phyloP scores from a whole-genome alignment of 2,888 invertebrate genomes.

The Megamerina dolium region DNA sequence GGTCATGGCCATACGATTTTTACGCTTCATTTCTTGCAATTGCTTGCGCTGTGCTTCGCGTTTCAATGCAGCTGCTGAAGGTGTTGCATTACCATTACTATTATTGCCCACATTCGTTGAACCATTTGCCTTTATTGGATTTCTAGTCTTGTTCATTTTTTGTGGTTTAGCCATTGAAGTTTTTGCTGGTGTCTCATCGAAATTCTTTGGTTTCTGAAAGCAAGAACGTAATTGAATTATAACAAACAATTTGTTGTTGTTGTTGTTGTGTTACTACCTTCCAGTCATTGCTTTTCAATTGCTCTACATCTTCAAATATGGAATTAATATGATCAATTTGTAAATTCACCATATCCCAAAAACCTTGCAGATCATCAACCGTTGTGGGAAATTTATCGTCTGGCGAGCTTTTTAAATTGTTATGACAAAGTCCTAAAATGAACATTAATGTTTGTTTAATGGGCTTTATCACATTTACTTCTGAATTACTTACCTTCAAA shows the following conservation, averaged over 20 bases:
- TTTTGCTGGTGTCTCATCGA: conserved; percentile 3
- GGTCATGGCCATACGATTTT: conserved; percentile 41
- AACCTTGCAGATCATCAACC: conserved; percentile 83
- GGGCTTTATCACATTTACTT: too few species aligned
- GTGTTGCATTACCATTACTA: conserved; percentile 26
- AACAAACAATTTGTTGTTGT: too few species aligned
- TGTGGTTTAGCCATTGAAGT: conserved; percentile 27
- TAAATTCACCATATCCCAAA: conserved; percentile 96
- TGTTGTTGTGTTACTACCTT: conserved; percentile 49
- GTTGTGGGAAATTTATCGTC: conserved; percentile 86
- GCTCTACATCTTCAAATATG: conserved; percentile 65
- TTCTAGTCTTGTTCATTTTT: conserved; percentile 30
- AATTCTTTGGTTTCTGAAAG: conserved; percentile 21
- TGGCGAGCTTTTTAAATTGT: conserved; percentile 60
- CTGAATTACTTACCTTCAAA: conserved; percentile 80
- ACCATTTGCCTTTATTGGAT: conserved; percentile 24
- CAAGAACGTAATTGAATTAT: too few species aligned
- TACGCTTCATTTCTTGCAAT: conserved; percentile 60
- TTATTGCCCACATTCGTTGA: conserved; percentile 27
- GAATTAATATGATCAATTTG: conserved; percentile 83
- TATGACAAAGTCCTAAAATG: conserved; percentile 57
- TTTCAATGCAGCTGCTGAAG: conserved; percentile 52
- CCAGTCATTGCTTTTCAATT: conserved; percentile 63
- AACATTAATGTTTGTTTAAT: conserved; percentile 2
- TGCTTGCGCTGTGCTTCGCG: conserved; percentile 71